Evolutionary conservation across 2,797 vertebrate species (phyloP).

Genomic region (Prionace glauca): DNA sequence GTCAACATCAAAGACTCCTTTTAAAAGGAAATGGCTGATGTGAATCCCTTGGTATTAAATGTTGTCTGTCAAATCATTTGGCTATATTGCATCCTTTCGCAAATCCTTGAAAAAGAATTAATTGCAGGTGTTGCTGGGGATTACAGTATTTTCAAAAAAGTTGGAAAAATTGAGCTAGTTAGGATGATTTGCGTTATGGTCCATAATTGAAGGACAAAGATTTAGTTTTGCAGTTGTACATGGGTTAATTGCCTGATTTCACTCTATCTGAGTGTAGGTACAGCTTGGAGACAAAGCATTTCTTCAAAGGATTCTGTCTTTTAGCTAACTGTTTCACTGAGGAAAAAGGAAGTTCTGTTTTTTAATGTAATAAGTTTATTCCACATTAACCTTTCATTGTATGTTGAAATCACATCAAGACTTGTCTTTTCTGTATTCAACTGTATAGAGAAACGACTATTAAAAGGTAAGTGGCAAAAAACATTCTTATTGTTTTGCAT

Average conservation of each 20-base stretch:
- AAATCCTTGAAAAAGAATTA: slow-evolving; percentile 55
- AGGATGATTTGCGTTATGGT: neutral
- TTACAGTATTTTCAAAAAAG: slow-evolving; percentile 28
- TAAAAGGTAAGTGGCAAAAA: neutral
- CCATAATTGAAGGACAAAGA: neutral
- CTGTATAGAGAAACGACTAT: neutral
- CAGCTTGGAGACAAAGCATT: neutral
- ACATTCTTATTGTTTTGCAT: neutral
- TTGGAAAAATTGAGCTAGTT: neutral
- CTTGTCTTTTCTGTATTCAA: neutral
- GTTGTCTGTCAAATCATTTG: slow-evolving; percentile 66
- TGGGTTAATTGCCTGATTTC: neutral
- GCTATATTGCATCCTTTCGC: slow-evolving; percentile 65
- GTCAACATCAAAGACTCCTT: slow-evolving; percentile 62
- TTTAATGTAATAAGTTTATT: neutral
- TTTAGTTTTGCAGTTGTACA: neutral
- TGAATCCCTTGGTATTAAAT: slow-evolving; percentile 65
- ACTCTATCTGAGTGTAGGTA: neutral
- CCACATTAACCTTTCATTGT: neutral
- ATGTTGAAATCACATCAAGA: neutral
- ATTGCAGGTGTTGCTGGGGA: slow-evolving; percentile 55
- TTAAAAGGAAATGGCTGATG: slow-evolving; percentile 66
- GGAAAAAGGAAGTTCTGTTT: neutral
- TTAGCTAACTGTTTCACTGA: neutral
- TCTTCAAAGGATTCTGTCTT: neutral